phyloP scores from a whole-genome alignment of 1,140 invertebrate genomes.

The Triops cancriformis region DNA sequence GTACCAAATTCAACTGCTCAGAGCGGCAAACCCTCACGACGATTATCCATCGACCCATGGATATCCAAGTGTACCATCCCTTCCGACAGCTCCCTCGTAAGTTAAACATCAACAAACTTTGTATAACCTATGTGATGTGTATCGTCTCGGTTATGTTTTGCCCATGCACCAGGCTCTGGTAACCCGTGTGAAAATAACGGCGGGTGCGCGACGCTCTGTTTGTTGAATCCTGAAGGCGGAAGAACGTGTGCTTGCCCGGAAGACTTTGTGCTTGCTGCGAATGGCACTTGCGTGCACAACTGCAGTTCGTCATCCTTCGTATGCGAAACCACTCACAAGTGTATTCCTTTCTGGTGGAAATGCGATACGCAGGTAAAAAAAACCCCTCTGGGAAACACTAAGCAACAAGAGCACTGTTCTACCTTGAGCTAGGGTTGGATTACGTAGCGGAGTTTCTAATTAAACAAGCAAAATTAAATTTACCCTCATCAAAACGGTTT shows the following conservation, averaged over 20 bases:
- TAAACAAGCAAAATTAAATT: too few relatives aligned
- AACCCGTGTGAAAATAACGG: conserved; percentile 49
- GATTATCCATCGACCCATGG: conserved; percentile 77
- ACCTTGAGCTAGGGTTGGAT: too few relatives aligned
- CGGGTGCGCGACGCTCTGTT: conserved; percentile 64
- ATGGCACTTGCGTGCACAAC: conserved; percentile 63
- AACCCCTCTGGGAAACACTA: not conserved
- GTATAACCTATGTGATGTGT: not conserved
- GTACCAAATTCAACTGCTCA: conserved; percentile 59
- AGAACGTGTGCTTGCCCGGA: conserved; percentile 68
- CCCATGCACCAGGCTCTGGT: conserved; percentile 24
- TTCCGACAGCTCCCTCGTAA: conserved; percentile 54
- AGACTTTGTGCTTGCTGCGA: conserved; percentile 58
- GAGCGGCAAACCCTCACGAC: conserved; percentile 58
- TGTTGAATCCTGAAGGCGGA: conserved; percentile 52
- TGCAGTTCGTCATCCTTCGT: conserved; percentile 72
- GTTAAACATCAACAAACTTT: conserved; percentile 17
- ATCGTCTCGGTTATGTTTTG: not conserved
- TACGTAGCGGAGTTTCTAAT: too few relatives aligned
- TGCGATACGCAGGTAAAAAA: conserved; percentile 48
- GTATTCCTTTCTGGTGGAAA: conserved; percentile 53
- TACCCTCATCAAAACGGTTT: too few relatives aligned
- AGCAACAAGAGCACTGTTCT: too few relatives aligned
- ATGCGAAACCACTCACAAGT: conserved; percentile 61
- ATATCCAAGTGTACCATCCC: conserved; percentile 72